These are phyloP conservation scores for Drosophila fuyamai DNA, from an alignment of 1,140 invertebrate genomes.

Conservation along the genomic window DNA sequence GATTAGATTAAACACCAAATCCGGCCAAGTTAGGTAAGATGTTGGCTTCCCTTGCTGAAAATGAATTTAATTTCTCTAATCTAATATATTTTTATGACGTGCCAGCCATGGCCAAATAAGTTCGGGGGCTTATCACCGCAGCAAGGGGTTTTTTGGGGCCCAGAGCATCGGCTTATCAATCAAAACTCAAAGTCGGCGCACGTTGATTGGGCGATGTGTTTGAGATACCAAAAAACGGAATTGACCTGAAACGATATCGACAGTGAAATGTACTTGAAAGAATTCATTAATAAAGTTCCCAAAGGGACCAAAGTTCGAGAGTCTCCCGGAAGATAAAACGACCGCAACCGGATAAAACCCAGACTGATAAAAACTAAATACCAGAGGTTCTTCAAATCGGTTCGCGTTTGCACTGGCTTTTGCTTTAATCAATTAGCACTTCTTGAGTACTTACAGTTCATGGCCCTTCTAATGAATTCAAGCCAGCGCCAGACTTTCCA, in stretches of 20 bases:
- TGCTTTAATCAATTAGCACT: conserved; percentile 5
- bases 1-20: conserved; percentile 43
- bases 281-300: conserved; percentile 19
- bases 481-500: conserved; percentile 57
- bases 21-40: conserved; percentile 41
- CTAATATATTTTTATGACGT: conserved; percentile 59
- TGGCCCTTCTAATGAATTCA: conserved; percentile 67
- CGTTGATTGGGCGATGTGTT: conserved; percentile 39
- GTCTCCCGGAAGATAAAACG: conserved; percentile 27
- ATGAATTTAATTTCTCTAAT: conserved; percentile 57
- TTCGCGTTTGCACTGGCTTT: background rate
- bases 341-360: conserved; percentile 30
- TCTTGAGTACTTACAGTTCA: conserved; percentile 33
- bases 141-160: conserved; percentile 30
- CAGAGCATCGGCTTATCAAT: conserved; percentile 54
- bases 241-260: conserved; percentile 24
- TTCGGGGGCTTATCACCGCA: conserved; percentile 51
- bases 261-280: conserved; percentile 8
- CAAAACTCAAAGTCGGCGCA: conserved; percentile 51
- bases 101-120: conserved; percentile 38
- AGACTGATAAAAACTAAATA: conserved; percentile 34
- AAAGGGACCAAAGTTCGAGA: conserved; percentile 29
- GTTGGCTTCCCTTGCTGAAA: conserved; percentile 17
- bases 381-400: background rate
- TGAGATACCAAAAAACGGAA: conserved; percentile 33